Conservation (phyloP, 2,113 vertebrate genomes). For the Apteryx owenii region DNA sequence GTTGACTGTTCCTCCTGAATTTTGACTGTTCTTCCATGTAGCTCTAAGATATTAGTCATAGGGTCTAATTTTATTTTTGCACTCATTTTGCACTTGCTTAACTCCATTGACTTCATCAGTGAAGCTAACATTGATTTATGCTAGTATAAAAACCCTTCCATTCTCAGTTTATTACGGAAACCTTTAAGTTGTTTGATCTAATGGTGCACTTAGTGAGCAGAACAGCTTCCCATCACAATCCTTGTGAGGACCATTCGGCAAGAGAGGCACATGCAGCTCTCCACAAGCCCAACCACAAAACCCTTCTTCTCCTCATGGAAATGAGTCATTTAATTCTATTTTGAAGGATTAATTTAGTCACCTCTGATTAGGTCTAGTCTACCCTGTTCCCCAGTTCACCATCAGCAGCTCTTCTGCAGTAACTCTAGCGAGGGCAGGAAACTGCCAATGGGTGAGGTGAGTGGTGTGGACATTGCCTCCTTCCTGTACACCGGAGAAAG, state of each 20-base stretch:
- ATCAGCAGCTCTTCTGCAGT: neutral
- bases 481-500: neutral
- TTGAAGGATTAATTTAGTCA: neutral
- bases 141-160: neutral
- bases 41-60: neutral
- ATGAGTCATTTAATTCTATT: neutral
- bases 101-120: neutral
- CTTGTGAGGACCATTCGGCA: neutral
- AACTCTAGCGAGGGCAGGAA: neutral
- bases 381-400: neutral
- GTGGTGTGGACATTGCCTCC: neutral
- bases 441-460: neutral
- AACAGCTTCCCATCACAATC: neutral
- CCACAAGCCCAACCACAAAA: neutral
- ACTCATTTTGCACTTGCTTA: neutral
- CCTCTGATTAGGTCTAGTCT: neutral
- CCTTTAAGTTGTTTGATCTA: neutral
- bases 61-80: neutral
- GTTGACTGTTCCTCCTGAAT: neutral
- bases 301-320: neutral
- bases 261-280: neutral
- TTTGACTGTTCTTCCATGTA: neutral
- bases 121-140: neutral
- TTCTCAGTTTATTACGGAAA: neutral
- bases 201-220: neutral